These are phyloP conservation scores for Liopterus haemorrhoidalis DNA, from an alignment of 2,888 invertebrate species.

Conservation along the genomic window DNA sequence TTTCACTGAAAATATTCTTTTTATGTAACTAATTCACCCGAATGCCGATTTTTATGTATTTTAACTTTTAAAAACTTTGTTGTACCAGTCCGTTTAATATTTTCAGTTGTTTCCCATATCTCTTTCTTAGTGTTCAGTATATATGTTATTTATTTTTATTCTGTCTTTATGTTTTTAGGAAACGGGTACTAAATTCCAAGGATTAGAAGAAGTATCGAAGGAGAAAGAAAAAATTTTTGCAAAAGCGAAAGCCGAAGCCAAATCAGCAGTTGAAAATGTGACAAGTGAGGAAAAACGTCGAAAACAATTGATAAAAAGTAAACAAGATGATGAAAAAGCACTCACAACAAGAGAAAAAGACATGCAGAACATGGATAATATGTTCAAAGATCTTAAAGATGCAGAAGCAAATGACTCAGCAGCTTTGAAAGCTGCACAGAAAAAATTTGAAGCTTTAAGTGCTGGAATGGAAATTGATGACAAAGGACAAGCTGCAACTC, in stretches of 20 bases:
- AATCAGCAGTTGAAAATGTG: conserved; percentile 60
- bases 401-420: conserved; percentile 62
- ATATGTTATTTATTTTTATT: conserved; percentile 7
- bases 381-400: conserved; percentile 63
- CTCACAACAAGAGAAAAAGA: conserved; percentile 56
- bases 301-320: conserved; percentile 60
- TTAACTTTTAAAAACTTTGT: no score
- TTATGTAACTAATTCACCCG: no score
- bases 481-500: conserved; percentile 71
- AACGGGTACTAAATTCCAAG: conserved; percentile 57
- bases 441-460: conserved; percentile 75
- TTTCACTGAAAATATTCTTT: no score
- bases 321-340: conserved; percentile 61
- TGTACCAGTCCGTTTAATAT: no score
- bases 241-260: conserved; percentile 56
- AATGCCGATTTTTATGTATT: no score
- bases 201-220: conserved; percentile 59
- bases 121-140: no score
- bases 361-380: conserved; percentile 53
- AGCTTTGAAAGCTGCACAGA: conserved; percentile 67
- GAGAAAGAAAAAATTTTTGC: conserved; percentile 63
- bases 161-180: conserved; percentile 48
- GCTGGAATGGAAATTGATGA: conserved; percentile 75
- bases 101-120: no score
- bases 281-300: conserved; percentile 63